Evolutionary conservation across 2,888 invertebrate genomes (phyloP).

Genomic region (Drosophila fungiperda): DNA sequence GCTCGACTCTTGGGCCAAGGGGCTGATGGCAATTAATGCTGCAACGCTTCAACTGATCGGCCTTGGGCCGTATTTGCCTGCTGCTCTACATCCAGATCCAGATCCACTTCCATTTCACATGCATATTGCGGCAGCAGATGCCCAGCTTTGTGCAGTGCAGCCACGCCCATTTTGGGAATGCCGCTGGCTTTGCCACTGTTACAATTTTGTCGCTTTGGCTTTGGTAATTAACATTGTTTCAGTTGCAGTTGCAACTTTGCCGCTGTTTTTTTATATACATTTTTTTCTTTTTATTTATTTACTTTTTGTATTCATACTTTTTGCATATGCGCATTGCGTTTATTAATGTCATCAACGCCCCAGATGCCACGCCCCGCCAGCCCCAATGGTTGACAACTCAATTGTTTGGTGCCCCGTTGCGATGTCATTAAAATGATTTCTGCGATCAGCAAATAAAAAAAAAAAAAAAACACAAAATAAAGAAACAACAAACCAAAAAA

Average conservation of each 20-base stretch:
- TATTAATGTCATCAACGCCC: constrained; percentile 78
- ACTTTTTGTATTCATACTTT: constrained; percentile 19
- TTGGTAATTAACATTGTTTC: constrained; percentile 67
- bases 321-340: constrained; percentile 69
- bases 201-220: constrained; percentile 72
- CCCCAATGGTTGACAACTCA: constrained; percentile 73
- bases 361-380: constrained; percentile 24
- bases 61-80: constrained; percentile 70
- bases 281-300: not conserved
- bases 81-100: constrained; percentile 55
- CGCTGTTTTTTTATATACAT: not conserved
- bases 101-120: constrained; percentile 1
- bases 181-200: constrained; percentile 71
- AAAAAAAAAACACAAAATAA: constrained; percentile 19
- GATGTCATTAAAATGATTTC: constrained; percentile 71
- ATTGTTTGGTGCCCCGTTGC: constrained; percentile 55
- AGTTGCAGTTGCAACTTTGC: constrained; percentile 37
- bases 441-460: constrained; percentile 39
- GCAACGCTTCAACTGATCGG: constrained; percentile 56
- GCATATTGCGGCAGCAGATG: constrained; percentile 20
- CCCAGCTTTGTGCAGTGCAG: constrained; percentile 11
- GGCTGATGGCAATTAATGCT: constrained; percentile 60
- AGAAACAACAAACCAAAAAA: constrained; percentile 1
- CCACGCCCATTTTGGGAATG: constrained; percentile 37
- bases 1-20: not conserved